phyloP scores from a whole-genome alignment of 2,888 invertebrate species.

The Eristalinus sepulchralis region DNA sequence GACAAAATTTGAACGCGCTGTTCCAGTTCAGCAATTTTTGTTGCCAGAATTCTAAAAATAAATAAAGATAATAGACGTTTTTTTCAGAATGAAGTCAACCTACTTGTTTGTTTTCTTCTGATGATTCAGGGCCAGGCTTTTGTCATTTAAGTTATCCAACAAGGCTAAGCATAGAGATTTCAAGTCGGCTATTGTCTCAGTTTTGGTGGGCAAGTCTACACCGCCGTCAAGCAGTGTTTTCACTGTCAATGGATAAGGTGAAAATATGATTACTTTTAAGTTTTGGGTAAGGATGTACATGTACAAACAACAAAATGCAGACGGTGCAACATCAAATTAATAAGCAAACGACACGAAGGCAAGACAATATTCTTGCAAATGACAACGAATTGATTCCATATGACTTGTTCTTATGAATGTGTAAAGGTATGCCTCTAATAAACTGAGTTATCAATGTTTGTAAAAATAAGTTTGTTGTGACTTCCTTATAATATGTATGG shows the following conservation, averaged over 20 bases:
- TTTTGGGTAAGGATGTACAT: neutral
- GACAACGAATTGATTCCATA: no score
- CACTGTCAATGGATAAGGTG: constrained; percentile 82
- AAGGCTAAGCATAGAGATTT: constrained; percentile 89
- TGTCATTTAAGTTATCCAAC: constrained; percentile 92
- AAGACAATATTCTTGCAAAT: neutral
- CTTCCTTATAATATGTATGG: no score
- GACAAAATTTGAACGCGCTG: constrained; percentile 86
- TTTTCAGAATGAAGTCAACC: constrained; percentile 72
- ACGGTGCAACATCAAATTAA: neutral
- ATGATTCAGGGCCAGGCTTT: constrained; percentile 90
- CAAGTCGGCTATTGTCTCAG: constrained; percentile 88
- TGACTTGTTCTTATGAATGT: no score
- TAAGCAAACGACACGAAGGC: no score
- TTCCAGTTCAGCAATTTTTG: constrained; percentile 91
- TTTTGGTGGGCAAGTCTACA: constrained; percentile 83
- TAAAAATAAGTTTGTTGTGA: no score
- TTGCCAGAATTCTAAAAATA: constrained; percentile 87
- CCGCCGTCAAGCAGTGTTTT: constrained; percentile 88
- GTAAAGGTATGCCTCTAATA: no score
- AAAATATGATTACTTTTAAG: neutral
- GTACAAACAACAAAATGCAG: neutral
- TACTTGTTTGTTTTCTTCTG: constrained; percentile 93
- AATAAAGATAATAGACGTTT: neutral
- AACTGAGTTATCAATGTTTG: no score